Conservation (phyloP, 2,797 vertebrate species). For the Chromis chromis region DNA sequence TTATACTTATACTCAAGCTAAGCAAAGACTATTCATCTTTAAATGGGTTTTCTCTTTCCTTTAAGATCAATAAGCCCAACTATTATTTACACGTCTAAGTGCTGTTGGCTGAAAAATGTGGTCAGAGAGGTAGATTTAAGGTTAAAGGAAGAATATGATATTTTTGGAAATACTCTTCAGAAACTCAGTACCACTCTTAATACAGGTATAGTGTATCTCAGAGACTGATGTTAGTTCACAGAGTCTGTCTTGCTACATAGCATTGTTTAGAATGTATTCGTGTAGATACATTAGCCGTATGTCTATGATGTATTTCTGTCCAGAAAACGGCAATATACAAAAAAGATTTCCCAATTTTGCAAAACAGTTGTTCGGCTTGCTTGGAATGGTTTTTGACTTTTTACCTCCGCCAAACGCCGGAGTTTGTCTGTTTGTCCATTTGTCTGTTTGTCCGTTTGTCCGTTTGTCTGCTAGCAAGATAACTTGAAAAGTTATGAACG, state of each 20-base stretch:
- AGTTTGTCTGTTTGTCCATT: too few species aligned
- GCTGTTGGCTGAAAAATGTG: not conserved
- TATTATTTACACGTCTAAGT: not conserved
- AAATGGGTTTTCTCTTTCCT: not conserved
- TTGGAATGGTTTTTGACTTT: too few species aligned
- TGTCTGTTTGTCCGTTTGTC: too few species aligned
- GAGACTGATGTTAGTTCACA: not conserved
- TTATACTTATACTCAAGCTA: not conserved
- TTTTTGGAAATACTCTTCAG: not conserved
- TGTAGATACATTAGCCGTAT: too few species aligned
- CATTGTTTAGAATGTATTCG: too few species aligned
- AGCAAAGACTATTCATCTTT: not conserved
- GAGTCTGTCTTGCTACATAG: not conserved
- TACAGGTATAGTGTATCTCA: not conserved
- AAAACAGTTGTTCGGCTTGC: too few species aligned
- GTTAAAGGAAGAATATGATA: not conserved
- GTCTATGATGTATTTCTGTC: too few species aligned
- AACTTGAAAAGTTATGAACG: too few species aligned
- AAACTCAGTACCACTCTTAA: not conserved
- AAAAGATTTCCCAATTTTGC: too few species aligned
- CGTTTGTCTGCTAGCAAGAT: too few species aligned
- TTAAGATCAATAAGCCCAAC: not conserved
- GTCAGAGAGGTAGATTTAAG: not conserved
- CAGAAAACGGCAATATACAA: too few species aligned
- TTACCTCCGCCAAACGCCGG: too few species aligned